Percentiles rank a stretch among this genome's conserved stretches.
Conservation (phyloP, 2,888 invertebrate genomes). For the Perizoma affinitatum region DNA sequence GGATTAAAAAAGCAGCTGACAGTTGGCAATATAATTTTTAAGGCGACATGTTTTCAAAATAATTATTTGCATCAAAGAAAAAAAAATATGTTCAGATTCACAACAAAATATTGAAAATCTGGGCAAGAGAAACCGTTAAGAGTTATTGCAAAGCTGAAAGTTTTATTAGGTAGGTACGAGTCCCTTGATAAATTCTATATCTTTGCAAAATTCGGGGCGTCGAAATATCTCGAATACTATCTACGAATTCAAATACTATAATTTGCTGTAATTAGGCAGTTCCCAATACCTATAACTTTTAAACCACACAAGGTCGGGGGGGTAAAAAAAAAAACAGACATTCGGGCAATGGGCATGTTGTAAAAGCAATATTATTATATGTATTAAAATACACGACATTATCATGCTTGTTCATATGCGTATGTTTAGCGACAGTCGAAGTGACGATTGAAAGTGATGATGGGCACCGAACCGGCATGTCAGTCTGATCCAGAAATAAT, state of each 20-base stretch:
- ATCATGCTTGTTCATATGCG: conserved; percentile 15
- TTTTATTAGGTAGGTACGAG: conserved; percentile 45
- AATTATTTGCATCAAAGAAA: too few relatives aligned
- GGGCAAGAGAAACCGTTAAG: too few relatives aligned
- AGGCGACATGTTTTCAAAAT: too few relatives aligned
- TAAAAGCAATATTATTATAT: neutral
- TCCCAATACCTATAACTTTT: too few relatives aligned
- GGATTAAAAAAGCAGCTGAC: too few relatives aligned
- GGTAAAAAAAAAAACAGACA: conserved; percentile 3
- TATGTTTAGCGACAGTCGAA: conserved; percentile 30
- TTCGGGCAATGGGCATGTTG: neutral
- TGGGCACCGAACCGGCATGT: conserved; percentile 26
- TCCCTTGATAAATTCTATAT: too few relatives aligned
- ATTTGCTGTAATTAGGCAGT: conserved; percentile 49
- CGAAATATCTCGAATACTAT: too few relatives aligned
- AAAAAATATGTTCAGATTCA: too few relatives aligned
- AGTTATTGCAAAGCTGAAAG: too few relatives aligned
- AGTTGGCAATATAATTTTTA: too few relatives aligned
- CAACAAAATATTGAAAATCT: too few relatives aligned
- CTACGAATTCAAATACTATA: conserved; percentile 69
- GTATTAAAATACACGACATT: conserved; percentile 10
- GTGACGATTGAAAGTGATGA: conserved; percentile 38
- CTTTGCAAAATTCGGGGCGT: too few relatives aligned
- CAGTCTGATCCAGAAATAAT: conserved; percentile 37
- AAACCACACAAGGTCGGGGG: neutral